Evolutionary conservation across 2,113 vertebrate genomes (phyloP).

Genomic region (Pogona vitticeps): DNA sequence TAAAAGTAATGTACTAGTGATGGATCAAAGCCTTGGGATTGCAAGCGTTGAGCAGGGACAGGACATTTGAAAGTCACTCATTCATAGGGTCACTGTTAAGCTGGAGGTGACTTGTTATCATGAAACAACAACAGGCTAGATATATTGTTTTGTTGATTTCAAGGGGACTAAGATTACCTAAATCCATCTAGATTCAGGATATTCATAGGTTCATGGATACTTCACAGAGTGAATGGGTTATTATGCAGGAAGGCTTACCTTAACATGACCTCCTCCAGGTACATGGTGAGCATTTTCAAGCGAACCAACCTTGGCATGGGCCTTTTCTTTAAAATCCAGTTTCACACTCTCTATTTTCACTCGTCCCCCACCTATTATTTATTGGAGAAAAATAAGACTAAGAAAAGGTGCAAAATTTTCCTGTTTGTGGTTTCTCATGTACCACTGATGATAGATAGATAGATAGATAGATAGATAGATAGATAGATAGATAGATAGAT

Average conservation of each 20-base stretch:
- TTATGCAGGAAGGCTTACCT: slow-evolving; percentile 75
- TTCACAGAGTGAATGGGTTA: neutral
- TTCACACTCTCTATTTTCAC: slow-evolving; percentile 96
- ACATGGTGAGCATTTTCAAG: slow-evolving; percentile 93
- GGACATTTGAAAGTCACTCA: too few relatives aligned
- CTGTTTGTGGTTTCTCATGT: neutral
- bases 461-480: too few relatives aligned
- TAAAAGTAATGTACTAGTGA: too few relatives aligned
- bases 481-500: too few relatives aligned
- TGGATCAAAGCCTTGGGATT: too few relatives aligned
- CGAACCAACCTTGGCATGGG: slow-evolving; percentile 97
- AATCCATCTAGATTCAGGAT: neutral
- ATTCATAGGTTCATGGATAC: neutral
- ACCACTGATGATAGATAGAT: too few relatives aligned
- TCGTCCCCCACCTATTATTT: slow-evolving; percentile 87
- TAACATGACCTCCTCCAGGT: slow-evolving; percentile 88
- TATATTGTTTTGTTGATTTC: neutral
- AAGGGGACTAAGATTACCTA: neutral
- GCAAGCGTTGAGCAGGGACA: too few relatives aligned
- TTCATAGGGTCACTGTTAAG: too few relatives aligned
- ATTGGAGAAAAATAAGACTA: slow-evolving; percentile 40
- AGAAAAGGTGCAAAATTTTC: neutral
- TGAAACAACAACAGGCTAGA: too few relatives aligned
- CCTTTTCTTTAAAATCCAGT: slow-evolving; percentile 99
- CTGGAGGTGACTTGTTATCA: too few relatives aligned